Evolutionary conservation across 2,888 invertebrate genomes (phyloP).

Genomic region (Diplazon laetatorius): DNA sequence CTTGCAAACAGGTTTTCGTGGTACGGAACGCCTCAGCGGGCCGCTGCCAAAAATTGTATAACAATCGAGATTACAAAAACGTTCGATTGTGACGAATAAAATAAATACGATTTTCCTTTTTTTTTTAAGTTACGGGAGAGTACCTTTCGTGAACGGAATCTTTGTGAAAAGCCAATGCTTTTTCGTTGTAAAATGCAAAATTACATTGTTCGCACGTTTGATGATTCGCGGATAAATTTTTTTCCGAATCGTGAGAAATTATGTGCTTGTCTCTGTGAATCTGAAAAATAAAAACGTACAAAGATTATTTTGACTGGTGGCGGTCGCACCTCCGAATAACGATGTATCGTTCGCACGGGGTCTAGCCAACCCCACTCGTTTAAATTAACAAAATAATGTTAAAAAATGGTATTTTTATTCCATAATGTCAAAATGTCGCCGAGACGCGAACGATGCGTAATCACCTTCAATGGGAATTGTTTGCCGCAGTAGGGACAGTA

Average conservation of each 20-base stretch:
- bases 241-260: constrained; percentile 82
- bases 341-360: too few species aligned
- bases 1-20: neutral
- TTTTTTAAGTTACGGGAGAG: neutral
- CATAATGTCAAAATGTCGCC: too few species aligned
- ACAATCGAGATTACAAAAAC: too few species aligned
- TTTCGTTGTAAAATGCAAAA: constrained; percentile 84
- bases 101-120: neutral
- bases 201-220: constrained; percentile 84
- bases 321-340: too few species aligned
- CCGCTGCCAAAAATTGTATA: too few species aligned
- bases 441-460: neutral
- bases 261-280: constrained; percentile 86
- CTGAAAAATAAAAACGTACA: constrained; percentile 82
- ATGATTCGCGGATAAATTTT: constrained; percentile 70
- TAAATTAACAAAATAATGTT: too few species aligned
- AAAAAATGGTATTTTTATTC: neutral
- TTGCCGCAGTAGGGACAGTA: constrained; percentile 88
- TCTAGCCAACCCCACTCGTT: too few species aligned
- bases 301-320: constrained; percentile 17
- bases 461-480: constrained; percentile 87
- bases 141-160: constrained; percentile 83
- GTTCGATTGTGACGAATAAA: too few species aligned
- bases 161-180: constrained; percentile 85
- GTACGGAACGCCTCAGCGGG: too few species aligned